Evolutionary conservation across 2,888 invertebrate genomes (phyloP).

Genomic region (Drosophila cyrtoloma): DNA sequence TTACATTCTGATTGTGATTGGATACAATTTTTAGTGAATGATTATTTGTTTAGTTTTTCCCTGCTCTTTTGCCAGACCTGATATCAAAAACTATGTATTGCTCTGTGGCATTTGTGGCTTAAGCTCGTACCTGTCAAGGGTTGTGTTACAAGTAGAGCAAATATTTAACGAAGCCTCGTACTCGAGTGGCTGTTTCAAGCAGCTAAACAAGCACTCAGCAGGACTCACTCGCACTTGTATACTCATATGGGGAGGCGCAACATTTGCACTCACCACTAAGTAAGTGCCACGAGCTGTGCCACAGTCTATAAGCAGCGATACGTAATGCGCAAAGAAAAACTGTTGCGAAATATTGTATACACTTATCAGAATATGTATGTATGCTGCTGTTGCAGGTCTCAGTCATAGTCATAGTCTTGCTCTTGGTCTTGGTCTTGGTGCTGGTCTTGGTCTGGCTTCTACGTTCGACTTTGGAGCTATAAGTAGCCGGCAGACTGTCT

Average conservation of each 20-base stretch:
- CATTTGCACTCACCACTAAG: slow-evolving; percentile 71
- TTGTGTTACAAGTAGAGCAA: slow-evolving; percentile 48
- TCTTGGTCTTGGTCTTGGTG: slow-evolving; percentile 27
- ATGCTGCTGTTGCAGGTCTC: not conserved
- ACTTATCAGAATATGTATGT: slow-evolving; percentile 20
- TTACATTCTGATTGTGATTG: not conserved
- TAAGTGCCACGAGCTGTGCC: slow-evolving; percentile 73
- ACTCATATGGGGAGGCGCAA: slow-evolving; percentile 22
- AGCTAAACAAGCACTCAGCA: slow-evolving; percentile 64
- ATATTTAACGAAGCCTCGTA: slow-evolving; percentile 70
- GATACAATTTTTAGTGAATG: not conserved
- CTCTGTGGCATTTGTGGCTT: slow-evolving; percentile 18
- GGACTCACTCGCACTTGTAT: slow-evolving; percentile 37
- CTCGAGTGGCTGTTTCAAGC: slow-evolving; percentile 47
- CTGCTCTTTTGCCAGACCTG: not conserved
- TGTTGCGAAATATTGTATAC: slow-evolving; percentile 59
- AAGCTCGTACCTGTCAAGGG: slow-evolving; percentile 16
- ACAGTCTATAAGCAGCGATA: slow-evolving; percentile 75
- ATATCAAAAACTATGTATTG: not conserved
- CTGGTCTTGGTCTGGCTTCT: slow-evolving; percentile 52
- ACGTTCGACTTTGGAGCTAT: slow-evolving; percentile 52
- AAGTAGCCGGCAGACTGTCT: slow-evolving; percentile 73
- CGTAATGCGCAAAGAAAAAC: slow-evolving; percentile 58
- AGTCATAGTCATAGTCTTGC: not conserved
- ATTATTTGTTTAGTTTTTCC: not conserved